Percentiles rank a stretch among this genome's conserved stretches.
Conservation (phyloP, 2,113 vertebrate genomes). For the Thalassoma bifasciatum region DNA sequence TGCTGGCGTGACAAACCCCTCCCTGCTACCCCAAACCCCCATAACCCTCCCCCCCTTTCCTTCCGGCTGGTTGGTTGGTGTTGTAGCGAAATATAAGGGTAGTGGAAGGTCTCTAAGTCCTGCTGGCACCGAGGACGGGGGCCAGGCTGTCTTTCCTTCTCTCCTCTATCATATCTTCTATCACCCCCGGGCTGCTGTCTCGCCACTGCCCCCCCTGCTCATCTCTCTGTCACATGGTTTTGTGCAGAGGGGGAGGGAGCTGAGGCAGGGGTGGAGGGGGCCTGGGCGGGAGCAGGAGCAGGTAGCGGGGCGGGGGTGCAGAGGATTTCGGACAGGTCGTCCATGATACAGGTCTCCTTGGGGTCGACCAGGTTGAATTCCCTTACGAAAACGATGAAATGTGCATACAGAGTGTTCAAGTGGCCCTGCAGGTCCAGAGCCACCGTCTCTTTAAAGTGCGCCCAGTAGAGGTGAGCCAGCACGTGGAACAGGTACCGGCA, state of each 20-base stretch:
- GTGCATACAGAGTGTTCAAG: constrained; percentile 96
- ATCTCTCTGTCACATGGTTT: constrained; percentile 98
- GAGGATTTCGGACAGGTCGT: constrained; percentile 97
- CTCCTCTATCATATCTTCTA: constrained; percentile 65
- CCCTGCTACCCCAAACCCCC: constrained; percentile 50
- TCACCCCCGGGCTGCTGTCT: constrained; percentile 56
- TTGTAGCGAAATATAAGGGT: constrained; percentile 74
- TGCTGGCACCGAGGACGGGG: constrained; percentile 71
- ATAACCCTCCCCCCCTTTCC: constrained; percentile 44
- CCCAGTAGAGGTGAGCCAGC: constrained; percentile 98
- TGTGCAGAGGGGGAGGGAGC: constrained; percentile 87
- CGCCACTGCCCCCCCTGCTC: constrained; percentile 75
- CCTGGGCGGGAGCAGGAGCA: constrained; percentile 39
- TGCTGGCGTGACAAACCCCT: constrained; percentile 80
- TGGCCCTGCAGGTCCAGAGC: constrained; percentile 97
- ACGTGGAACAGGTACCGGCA: constrained; percentile 97
- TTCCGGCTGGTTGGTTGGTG: constrained; percentile 71
- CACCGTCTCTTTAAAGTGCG: constrained; percentile 98
- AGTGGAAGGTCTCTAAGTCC: constrained; percentile 79
- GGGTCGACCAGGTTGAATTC: constrained; percentile 98
- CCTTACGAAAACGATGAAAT: constrained; percentile 98
- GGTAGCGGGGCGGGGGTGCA: constrained; percentile 82
- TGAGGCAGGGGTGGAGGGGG: constrained; percentile 50
- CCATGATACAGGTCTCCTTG: constrained; percentile 98
- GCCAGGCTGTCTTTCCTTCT: constrained; percentile 63